Conservation (phyloP, 2,113 vertebrate species). For the Micronycteris hirsuta region DNA sequence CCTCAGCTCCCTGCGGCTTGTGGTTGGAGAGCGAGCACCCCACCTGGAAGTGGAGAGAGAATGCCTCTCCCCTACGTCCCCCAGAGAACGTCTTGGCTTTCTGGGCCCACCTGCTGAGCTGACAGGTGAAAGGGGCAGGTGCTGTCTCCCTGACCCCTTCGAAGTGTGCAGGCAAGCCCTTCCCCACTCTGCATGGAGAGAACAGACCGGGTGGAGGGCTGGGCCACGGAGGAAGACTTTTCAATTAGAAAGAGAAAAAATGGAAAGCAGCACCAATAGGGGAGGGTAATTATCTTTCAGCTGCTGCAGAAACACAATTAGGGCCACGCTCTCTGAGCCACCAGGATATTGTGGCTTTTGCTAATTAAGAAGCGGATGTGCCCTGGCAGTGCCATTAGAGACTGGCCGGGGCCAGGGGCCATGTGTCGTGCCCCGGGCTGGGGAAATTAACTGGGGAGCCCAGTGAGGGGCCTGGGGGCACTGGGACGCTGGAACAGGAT, state of each 20-base stretch:
- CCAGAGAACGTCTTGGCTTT: background rate
- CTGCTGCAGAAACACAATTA: conserved; percentile 86
- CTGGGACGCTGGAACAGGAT: fast-evolving
- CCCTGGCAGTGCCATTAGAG: conserved; percentile 82
- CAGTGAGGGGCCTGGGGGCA: too few relatives aligned
- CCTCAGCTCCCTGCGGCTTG: background rate
- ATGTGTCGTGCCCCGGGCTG: conserved; percentile 71
- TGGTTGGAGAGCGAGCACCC: background rate
- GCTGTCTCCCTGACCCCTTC: background rate
- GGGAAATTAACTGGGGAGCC: conserved; percentile 72
- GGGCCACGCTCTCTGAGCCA: conserved; percentile 77
- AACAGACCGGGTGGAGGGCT: background rate
- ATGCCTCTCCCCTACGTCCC: too few relatives aligned
- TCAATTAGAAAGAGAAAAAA: conserved; percentile 67
- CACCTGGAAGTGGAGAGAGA: background rate
- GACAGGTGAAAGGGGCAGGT: background rate
- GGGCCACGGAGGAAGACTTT: conserved; percentile 33
- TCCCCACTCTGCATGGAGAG: background rate
- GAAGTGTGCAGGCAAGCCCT: background rate
- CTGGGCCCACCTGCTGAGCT: background rate
- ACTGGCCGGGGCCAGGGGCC: conserved; percentile 77
- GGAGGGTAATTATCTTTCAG: conserved; percentile 82
- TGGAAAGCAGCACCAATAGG: conserved; percentile 77
- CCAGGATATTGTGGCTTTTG: conserved; percentile 84
- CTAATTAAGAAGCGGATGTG: conserved; percentile 87